Evolutionary conservation across 2,888 invertebrate genomes (phyloP), one percentile per base, ranked within the genome.

Genomic region (Archips crataeganus): DNA sequence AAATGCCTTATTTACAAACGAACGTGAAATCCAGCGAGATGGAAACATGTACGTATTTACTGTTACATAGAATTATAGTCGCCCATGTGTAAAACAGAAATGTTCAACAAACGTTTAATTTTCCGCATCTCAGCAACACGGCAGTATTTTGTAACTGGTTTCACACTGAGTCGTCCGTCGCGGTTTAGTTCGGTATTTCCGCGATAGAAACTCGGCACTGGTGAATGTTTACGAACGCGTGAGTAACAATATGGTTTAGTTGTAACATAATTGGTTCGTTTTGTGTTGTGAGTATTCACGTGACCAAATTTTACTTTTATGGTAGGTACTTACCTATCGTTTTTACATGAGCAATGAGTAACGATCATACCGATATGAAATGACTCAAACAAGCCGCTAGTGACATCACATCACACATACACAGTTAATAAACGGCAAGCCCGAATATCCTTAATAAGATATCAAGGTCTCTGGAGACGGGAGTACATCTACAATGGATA

Each of bases 381-480:
- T 42, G 49, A 11, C 62, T 45, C 45, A 11, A 54, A 61, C 49
- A 57, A 36, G 47, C 59, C 54, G 39, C 39, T 47, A 63, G 42
- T 72, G 51, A 42, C 36, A 23, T 45, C 13, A 45, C 36, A 54
- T 45, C 23, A 45, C 36, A 60, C 51, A 64, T 42, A 73, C 68
- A 36, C 67, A 71, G 10, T 60, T 63, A 76, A 72, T 64, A 67
- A 61, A 76, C 75, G 75, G 54, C 68, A 61, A 71, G 70, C 71
- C 69, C 71, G 74, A 75, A 76, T 74, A 74, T 75, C 68, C 74
- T 74, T 77, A 79, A 79, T 75, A 77, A 77, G 71, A 60, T 76
- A 76, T 75, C 84, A 82, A 81, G 79, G 80, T 71, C 79, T 76
- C 76, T 65, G 75, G 77, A 79, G 79, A 78, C 76, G 78, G 77